Evolutionary conservation across 2,113 vertebrate genomes (phyloP).

Genomic region (Hippocampus abdominalis): DNA sequence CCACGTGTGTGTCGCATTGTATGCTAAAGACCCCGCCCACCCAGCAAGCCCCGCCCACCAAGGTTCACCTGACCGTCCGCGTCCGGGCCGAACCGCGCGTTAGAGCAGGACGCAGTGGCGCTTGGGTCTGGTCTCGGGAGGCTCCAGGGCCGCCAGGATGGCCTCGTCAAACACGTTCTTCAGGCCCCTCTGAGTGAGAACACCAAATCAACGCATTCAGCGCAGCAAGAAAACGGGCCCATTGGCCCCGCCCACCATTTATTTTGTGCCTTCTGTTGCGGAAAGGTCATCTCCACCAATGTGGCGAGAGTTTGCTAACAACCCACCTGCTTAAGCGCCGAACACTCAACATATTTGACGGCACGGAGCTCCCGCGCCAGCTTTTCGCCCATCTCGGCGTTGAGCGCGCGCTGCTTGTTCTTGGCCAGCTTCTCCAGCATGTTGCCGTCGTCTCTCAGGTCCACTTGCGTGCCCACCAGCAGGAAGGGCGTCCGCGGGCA

Average conservation of each 20-base stretch:
- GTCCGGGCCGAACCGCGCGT: slow-evolving; percentile 1
- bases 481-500: slow-evolving; percentile 96
- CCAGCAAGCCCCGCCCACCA: slow-evolving; percentile 2
- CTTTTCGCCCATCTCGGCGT: slow-evolving; percentile 87
- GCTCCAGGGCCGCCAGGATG: slow-evolving; percentile 73
- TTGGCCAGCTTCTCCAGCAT: slow-evolving; percentile 95
- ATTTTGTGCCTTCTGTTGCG: too few species aligned
- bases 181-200: slow-evolving; percentile 57
- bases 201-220: not conserved
- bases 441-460: slow-evolving; percentile 90
- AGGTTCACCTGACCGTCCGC: slow-evolving; percentile 7
- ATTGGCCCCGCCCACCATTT: too few species aligned
- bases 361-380: slow-evolving; percentile 89
- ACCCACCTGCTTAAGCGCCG: slow-evolving; percentile 92
- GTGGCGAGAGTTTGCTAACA: too few species aligned
- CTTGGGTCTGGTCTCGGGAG: slow-evolving; percentile 72
- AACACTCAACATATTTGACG: slow-evolving; percentile 96
- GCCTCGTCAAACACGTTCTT: slow-evolving; percentile 77
- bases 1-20: not conserved
- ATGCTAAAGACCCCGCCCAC: not conserved
- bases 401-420: slow-evolving; percentile 96
- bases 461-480: slow-evolving; percentile 95
- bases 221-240: too few species aligned
- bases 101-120: slow-evolving; percentile 69
- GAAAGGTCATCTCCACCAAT: too few species aligned